phyloP scores from a whole-genome alignment of 2,797 vertebrate genomes.

The Yasuhikotakia modesta region DNA sequence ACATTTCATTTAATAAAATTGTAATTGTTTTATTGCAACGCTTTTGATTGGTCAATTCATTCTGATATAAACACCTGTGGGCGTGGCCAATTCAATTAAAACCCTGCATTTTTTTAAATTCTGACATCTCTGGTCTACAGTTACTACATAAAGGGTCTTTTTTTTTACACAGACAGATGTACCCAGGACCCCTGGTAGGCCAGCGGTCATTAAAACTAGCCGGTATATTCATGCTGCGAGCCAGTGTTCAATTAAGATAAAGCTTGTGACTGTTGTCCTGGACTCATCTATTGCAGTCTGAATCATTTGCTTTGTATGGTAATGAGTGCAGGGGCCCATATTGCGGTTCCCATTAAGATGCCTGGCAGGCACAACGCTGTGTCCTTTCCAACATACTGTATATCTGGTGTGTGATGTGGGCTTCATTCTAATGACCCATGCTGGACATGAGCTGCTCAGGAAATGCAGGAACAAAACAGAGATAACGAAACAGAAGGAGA shows the following conservation, averaged over 20 bases:
- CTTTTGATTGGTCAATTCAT: too few species aligned
- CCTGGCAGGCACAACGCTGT: conserved; percentile 35
- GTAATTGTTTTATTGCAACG: too few species aligned
- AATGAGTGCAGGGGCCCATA: conserved; percentile 46
- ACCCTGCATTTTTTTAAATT: too few species aligned
- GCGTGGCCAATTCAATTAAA: too few species aligned
- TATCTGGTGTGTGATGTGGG: conserved; percentile 9
- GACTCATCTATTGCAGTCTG: conserved; percentile 27
- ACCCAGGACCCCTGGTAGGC: background rate
- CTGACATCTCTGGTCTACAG: background rate
- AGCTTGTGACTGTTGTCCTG: conserved; percentile 35
- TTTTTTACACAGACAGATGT: too few species aligned
- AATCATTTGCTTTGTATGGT: conserved; percentile 34
- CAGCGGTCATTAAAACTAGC: conserved; percentile 16
- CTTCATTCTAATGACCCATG: conserved; percentile 32
- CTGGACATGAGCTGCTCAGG: conserved; percentile 28
- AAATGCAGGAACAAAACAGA: conserved; percentile 4
- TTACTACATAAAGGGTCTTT: too few species aligned
- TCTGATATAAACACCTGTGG: too few species aligned
- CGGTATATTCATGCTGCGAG: conserved; percentile 23
- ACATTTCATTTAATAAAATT: too few species aligned
- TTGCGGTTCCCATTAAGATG: conserved; percentile 43
- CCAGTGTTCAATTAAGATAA: conserved; percentile 38
- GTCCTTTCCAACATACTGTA: conserved; percentile 41
- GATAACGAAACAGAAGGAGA: conserved; percentile 8